These are phyloP conservation scores for Gopherus evgoodei DNA, from an alignment of 2,113 vertebrate species.

Conservation along the genomic window DNA sequence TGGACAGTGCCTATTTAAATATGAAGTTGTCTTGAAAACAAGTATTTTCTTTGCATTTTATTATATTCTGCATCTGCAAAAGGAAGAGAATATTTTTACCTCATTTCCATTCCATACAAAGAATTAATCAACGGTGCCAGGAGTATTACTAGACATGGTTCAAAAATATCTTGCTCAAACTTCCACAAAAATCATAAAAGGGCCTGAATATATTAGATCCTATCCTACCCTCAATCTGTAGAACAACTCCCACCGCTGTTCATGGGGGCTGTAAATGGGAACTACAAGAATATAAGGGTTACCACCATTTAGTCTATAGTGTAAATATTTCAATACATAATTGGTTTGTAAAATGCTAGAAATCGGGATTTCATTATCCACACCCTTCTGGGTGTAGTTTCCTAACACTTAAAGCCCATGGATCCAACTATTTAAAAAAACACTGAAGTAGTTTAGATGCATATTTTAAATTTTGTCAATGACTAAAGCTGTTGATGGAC, in stretches of 20 bases:
- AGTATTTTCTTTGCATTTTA: background rate
- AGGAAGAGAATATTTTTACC: background rate
- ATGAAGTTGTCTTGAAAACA: background rate
- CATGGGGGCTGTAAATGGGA: background rate
- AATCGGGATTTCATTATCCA: background rate
- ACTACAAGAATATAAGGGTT: background rate
- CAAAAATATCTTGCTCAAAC: background rate
- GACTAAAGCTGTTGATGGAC: background rate
- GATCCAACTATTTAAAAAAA: background rate
- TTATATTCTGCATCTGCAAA: background rate
- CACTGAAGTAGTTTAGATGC: background rate
- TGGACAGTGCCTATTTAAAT: background rate
- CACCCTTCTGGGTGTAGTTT: background rate
- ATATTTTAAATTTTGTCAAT: background rate
- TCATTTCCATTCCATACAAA: background rate
- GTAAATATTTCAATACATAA: background rate
- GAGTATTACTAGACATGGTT: background rate
- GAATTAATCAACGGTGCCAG: background rate
- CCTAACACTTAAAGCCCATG: background rate
- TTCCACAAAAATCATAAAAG: background rate
- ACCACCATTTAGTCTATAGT: background rate
- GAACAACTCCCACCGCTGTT: background rate
- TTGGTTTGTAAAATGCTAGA: background rate
- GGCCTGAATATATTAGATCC: background rate
- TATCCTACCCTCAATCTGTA: background rate